Evolutionary conservation across 1,140 invertebrate species (phyloP).

Genomic region (Drosophila neocordata): DNA sequence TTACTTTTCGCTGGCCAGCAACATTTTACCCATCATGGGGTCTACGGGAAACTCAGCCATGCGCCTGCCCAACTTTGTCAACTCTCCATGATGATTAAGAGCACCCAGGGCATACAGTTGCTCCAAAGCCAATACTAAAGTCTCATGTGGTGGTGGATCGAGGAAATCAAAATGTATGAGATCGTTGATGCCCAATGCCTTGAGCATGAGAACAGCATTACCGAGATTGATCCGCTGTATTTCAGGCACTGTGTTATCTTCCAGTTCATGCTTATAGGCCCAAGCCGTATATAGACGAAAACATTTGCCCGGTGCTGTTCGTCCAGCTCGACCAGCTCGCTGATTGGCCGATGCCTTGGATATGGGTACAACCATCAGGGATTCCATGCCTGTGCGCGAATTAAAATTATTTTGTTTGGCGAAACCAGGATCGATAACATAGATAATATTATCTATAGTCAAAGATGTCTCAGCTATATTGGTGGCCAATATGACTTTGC

Average conservation of each 20-base stretch:
- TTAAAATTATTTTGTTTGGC: constrained; percentile 99
- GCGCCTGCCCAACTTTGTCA: constrained; percentile 97
- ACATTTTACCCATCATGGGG: constrained; percentile 99
- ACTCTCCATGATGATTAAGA: constrained; percentile 97
- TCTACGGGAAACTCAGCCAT: constrained; percentile 99
- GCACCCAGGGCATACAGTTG: constrained; percentile 99
- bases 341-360: constrained; percentile 99
- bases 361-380: constrained; percentile 98
- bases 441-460: constrained; percentile 99
- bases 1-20: constrained; percentile 98
- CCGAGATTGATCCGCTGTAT: constrained; percentile 98
- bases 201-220: constrained; percentile 98
- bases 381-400: constrained; percentile 98
- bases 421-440: constrained; percentile 99
- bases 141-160: constrained; percentile 99
- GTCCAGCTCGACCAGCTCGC: constrained; percentile 94
- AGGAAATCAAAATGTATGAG: constrained; percentile 99
- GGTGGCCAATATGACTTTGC: constrained; percentile 98
- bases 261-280: constrained; percentile 98
- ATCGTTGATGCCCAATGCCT: constrained; percentile 98
- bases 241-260: constrained; percentile 99
- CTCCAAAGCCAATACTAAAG: constrained; percentile 96
- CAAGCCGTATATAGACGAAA: constrained; percentile 98
- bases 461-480: constrained; percentile 99
- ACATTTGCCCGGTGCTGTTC: constrained; percentile 98